phyloP scores from a whole-genome alignment of 1,140 invertebrate species.

The Pararge aegeria region DNA sequence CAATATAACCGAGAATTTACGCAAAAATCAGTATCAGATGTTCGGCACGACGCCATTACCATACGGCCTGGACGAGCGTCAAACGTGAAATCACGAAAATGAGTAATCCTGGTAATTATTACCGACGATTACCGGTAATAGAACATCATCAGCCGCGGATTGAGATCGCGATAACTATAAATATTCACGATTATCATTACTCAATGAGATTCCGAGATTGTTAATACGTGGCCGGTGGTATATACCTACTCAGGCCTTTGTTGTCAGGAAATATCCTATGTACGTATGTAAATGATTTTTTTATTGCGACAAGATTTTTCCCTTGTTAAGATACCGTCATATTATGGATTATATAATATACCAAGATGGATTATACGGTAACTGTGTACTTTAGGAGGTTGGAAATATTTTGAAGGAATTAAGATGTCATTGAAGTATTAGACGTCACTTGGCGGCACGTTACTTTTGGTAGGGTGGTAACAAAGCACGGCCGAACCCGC shows the following conservation, averaged over 20 bases:
- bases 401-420: too few species aligned
- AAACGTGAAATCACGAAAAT: conserved; percentile 43
- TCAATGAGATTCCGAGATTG: conserved; percentile 31
- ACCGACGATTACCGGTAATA: conserved; percentile 28
- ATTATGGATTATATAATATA: too few species aligned
- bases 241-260: conserved; percentile 5
- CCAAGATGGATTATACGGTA: too few species aligned
- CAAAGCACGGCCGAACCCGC: too few species aligned
- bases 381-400: too few species aligned
- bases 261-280: conserved; percentile 3
- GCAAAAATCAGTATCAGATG: conserved; percentile 46
- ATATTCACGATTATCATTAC: conserved; percentile 31
- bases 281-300: neutral
- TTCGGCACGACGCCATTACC: conserved; percentile 46
- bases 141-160: conserved; percentile 35
- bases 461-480: too few species aligned
- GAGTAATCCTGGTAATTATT: conserved; percentile 33
- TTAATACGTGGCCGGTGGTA: neutral
- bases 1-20: conserved; percentile 40
- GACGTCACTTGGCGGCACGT: too few species aligned
- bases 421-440: too few species aligned
- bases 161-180: conserved; percentile 25
- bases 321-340: neutral
- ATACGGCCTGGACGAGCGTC: conserved; percentile 37
- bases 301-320: neutral